Conservation (phyloP, 2,888 invertebrate genomes). For the Rhopalosiphum nymphaeae region DNA sequence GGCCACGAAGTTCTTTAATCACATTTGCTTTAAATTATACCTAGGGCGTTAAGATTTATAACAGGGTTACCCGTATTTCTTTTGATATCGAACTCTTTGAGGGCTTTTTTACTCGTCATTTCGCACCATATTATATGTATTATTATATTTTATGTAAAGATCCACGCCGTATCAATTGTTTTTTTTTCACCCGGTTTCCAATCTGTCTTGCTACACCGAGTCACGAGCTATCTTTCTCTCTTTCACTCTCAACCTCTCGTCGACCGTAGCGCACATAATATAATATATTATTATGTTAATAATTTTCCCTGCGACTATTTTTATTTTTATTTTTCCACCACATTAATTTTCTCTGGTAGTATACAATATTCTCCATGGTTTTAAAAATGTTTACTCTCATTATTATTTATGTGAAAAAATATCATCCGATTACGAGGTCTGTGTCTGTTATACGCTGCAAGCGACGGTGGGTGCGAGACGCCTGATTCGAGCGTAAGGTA, state of each 20-base stretch:
- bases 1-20: background rate
- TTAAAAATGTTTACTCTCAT: background rate
- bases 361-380: background rate
- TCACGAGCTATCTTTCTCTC: background rate
- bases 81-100: background rate
- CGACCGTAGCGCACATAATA: background rate
- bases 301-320: background rate
- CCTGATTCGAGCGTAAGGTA: background rate
- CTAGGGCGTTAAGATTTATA: background rate
- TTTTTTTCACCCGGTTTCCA: background rate
- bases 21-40: background rate
- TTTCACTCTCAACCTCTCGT: background rate
- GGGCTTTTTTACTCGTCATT: background rate
- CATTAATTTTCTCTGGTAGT: conserved; percentile 22
- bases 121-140: background rate
- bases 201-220: background rate
- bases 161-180: background rate
- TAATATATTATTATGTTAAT: conserved; percentile 9
- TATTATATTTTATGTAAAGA: background rate
- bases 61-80: background rate
- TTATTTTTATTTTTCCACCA: conserved; percentile 2
- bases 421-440: background rate
- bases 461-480: background rate
- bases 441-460: background rate
- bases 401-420: conserved; percentile 4